Evolutionary conservation across 2,888 invertebrate species (phyloP), one percentile per base, ranked within the genome.

Genomic region (Lycophotia porphyrea): DNA sequence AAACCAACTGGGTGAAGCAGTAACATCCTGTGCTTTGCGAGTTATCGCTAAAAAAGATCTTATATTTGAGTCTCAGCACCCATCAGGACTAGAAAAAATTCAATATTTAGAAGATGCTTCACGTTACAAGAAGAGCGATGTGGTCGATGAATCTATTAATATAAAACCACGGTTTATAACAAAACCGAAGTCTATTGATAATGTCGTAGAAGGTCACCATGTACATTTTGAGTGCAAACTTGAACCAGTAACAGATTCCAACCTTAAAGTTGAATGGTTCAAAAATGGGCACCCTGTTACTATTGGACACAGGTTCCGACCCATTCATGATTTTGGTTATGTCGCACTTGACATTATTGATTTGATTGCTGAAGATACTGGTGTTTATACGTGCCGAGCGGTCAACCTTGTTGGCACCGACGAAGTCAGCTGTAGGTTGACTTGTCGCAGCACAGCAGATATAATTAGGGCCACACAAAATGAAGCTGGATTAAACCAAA

Each of bases 221-320:
- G 99, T 99, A 66, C 99, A 99, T 93, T 99, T 99, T 94, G 99
- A 99, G 96, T 99, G 99, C 93, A 99, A 99, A 93, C 97, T 99
- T 52, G 99, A 99, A 93, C 99, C 99, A 52, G 98, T 99, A 15
- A 99, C 99, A 11, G 99, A 99, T 96, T 97, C 99, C 0, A 99
- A 99, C 90, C 97, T 99, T 88, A 99, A 98, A 94, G 99, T 99
- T 7, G 99, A 99, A 95, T 99, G 99, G 99, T 99, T 97, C 92
- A 99, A 99, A 92, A 98, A 99, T 94, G 99, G 99, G 63, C 98
- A 98, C 88, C 99, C 99, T 42, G 98, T 99, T 71, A 99, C 98
- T 31, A 98, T 99, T 92, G 99, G 99, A 68, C 99, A 99, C 92
- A 97, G 99, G 90, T 99, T 99, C 97, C 97, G 99, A 89, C 99